Base-by-base conservation (phyloP, 2,888 invertebrate genomes). In the Volucella zonaria region DNA sequence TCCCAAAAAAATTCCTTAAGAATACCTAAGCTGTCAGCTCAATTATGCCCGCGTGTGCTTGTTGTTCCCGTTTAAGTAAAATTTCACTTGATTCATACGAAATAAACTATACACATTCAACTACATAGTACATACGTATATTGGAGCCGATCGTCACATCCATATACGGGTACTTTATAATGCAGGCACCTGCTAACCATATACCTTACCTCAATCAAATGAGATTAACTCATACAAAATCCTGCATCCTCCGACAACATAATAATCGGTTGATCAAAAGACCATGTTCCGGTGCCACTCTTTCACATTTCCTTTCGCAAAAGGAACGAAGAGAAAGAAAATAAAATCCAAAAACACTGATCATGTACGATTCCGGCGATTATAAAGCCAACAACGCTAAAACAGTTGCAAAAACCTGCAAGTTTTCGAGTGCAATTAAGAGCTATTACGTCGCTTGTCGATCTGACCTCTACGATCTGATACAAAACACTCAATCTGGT, bases 361-460 rank as follows among this genome's bases (percentile, higher is more conserved):
- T 81, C 68, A 75, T 45, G 67, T 51, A 79, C 52, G 80, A 75
- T 56, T 61, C 40, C 42, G 10, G 12, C 52, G 66, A 74, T 49
- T 42, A 31, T 38, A 64, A 51, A 23, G 52, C 11, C 40, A 45
- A 54, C 40, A 66, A 49, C 77, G 49, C 8, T 31, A 49, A 76
- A 82, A 82, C 79, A 76, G 62, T 80, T 76, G 75, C 71, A 62
- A 61, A 75, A 70, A 79, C 42, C 54, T 51, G 15, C 75, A 83
- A 80, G 82, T 75, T 83, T 75, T 83, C 62, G 75, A 70, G 54
- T 61, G 75, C 80, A 83, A 83, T 83, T 83, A 83, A 80, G 75
- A 67, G 75, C 71, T 51, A 80, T 83, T 83, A 83, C 83, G 83
- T 83, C 80, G 75, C 54, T 49, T 67, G 66, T 31, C 45, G 58